Base-by-base conservation (phyloP, 1,140 invertebrate species). In the Magallana angulata region DNA sequence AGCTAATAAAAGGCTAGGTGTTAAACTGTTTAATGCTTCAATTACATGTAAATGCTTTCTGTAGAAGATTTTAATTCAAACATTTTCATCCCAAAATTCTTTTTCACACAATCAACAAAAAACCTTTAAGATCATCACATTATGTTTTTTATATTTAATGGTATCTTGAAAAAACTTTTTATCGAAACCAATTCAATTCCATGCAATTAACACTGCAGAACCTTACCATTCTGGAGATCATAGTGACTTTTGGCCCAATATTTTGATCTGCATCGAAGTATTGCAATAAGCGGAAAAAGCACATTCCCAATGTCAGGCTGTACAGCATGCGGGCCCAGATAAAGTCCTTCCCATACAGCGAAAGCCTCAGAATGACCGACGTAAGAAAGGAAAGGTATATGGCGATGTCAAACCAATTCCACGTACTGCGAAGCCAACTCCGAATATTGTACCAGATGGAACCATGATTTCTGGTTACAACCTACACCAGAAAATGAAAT, bases 231-330 rank as follows among this genome's bases (percentile, higher is more conserved):
- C 91, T 93, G 57, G 89, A 88, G 36, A 94, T 94, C 94, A 94
- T 94, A 84, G 94, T 94, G 83, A 94, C 93, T 90, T 94, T 94
- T 9, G 94, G 94, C 64, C 94, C 94, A 87, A 94, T 92, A 81
- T 94, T 92, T 86, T 94, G 93, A 85, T 92, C 90, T 0, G 92
- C 92, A 87, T 91, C 93, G 90, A 93, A 94, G 48, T 89, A 89
- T 90, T 95, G 93, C 92, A 94, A 92, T 68, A 92, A 91, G 16
- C 94, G 82, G 18, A 95, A 83, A 88, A 91, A 93, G 88, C 89
- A 91, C 90, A 94, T 89, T 56, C 89, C 89, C 18, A 94, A 86
- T 0, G 93, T 93, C 56, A 93, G 90, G 80, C 92, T 93, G 91
- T 94, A 94, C 59, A 86, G 81, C 18, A 92, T 90, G 7, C 92